phyloP scores from a whole-genome alignment of 1,140 invertebrate species.

The Lepidostoma basale region DNA sequence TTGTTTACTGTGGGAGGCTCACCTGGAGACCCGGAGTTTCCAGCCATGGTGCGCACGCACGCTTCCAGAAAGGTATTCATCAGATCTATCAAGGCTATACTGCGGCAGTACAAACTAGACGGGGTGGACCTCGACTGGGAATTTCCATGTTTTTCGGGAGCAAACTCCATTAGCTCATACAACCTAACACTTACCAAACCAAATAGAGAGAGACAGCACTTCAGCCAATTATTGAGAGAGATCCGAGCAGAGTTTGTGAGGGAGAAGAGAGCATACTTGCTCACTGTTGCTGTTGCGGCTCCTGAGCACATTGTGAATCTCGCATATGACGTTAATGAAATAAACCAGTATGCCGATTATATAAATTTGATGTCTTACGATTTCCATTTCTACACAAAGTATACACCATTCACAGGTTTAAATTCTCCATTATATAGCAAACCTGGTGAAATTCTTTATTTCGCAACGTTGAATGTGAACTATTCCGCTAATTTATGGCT shows the following conservation, averaged over 20 bases:
- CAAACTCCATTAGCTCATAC: not conserved
- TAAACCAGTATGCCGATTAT: constrained; percentile 84
- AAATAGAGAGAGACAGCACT: constrained; percentile 68
- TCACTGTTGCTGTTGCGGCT: constrained; percentile 79
- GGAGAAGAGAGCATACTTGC: constrained; percentile 63
- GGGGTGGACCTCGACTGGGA: constrained; percentile 90
- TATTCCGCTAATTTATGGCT: constrained; percentile 84
- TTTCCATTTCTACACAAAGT: constrained; percentile 78
- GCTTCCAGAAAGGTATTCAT: constrained; percentile 74
- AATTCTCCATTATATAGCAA: constrained; percentile 79
- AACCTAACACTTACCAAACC: constrained; percentile 40
- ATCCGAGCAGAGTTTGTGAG: constrained; percentile 68
- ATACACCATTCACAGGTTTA: constrained; percentile 79
- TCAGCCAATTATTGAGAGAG: constrained; percentile 73
- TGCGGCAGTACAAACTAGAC: constrained; percentile 72
- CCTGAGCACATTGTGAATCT: constrained; percentile 73
- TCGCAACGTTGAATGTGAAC: constrained; percentile 79
- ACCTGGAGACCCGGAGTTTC: constrained; percentile 67
- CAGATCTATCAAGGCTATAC: constrained; percentile 65
- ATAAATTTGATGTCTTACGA: constrained; percentile 91
- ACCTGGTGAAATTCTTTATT: constrained; percentile 66
- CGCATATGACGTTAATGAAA: constrained; percentile 76
- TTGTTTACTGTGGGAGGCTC: constrained; percentile 79
- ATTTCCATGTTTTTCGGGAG: constrained; percentile 68
- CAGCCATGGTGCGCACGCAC: constrained; percentile 72